phyloP scores from a whole-genome alignment of 2,113 vertebrate species.

The Trachemys scripta region DNA sequence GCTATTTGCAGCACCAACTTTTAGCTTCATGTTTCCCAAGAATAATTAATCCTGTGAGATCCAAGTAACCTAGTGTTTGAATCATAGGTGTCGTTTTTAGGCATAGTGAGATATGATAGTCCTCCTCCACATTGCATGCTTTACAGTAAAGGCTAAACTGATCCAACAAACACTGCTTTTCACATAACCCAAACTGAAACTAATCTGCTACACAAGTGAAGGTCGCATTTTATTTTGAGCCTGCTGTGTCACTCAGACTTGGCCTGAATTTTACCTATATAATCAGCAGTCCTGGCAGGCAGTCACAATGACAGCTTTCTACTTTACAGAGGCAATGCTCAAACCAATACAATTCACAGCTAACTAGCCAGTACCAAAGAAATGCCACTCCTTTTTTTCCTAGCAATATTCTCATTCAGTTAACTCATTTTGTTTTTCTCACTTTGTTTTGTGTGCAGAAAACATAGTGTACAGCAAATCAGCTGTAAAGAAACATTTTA shows the following conservation, averaged over 20 bases:
- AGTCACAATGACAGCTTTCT: background rate
- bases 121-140: slow-evolving; percentile 26
- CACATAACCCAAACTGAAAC: background rate
- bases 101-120: background rate
- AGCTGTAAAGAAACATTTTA: slow-evolving; percentile 23
- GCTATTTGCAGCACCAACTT: background rate
- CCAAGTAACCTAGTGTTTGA: background rate
- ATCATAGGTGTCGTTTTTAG: slow-evolving; percentile 32
- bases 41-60: background rate
- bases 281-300: background rate
- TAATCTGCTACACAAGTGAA: background rate
- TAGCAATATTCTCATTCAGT: background rate
- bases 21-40: background rate
- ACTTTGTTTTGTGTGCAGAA: slow-evolving; percentile 59
- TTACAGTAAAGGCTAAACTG: slow-evolving; percentile 50
- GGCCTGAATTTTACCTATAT: background rate
- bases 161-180: background rate
- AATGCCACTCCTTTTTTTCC: background rate
- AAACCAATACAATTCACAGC: slow-evolving; percentile 13
- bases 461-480: slow-evolving; percentile 11
- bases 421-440: slow-evolving; percentile 60
- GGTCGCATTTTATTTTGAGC: slow-evolving; percentile 48
- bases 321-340: background rate
- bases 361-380: background rate
- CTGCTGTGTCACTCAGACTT: slow-evolving; percentile 40